phyloP scores from a whole-genome alignment of 2,113 vertebrate species.

The Tautogolabrus adspersus region DNA sequence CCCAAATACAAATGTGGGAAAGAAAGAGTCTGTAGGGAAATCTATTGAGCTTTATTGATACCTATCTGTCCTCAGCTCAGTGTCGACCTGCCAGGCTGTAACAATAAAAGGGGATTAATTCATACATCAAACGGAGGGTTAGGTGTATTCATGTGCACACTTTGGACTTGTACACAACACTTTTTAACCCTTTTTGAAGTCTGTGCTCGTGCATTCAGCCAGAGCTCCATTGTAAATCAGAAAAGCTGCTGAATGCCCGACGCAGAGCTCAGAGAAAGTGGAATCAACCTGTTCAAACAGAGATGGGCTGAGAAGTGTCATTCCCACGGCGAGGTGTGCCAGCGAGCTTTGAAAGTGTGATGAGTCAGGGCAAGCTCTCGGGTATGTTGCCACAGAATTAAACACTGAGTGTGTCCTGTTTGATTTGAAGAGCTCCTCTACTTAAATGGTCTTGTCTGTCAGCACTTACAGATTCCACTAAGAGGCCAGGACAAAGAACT shows the following conservation, averaged over 20 bases:
- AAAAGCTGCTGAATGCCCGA: conserved; percentile 46
- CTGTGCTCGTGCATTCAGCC: conserved; percentile 41
- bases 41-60: conserved; percentile 27
- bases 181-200: conserved; percentile 57
- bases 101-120: conserved; percentile 39
- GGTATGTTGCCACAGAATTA: conserved; percentile 69
- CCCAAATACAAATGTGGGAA: neutral
- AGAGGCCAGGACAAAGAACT: conserved; percentile 73
- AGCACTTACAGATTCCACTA: conserved; percentile 73
- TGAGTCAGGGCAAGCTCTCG: conserved; percentile 77
- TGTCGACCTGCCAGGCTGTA: conserved; percentile 15
- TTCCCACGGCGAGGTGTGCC: conserved; percentile 81
- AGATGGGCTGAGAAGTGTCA: conserved; percentile 76
- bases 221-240: conserved; percentile 32
- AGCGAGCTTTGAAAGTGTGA: conserved; percentile 69
- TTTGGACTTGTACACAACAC: conserved; percentile 40
- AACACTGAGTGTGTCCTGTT: conserved; percentile 73
- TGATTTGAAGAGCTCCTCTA: conserved; percentile 74
- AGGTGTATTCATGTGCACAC: conserved; percentile 30
- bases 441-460: conserved; percentile 79
- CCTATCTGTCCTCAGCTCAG: conserved; percentile 39
- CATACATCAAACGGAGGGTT: conserved; percentile 55
- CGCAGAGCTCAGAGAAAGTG: conserved; percentile 69
- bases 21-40: conserved; percentile 9
- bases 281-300: conserved; percentile 78